Evolutionary conservation across 1,140 invertebrate species (phyloP).

Genomic region (Drosophila orena): DNA sequence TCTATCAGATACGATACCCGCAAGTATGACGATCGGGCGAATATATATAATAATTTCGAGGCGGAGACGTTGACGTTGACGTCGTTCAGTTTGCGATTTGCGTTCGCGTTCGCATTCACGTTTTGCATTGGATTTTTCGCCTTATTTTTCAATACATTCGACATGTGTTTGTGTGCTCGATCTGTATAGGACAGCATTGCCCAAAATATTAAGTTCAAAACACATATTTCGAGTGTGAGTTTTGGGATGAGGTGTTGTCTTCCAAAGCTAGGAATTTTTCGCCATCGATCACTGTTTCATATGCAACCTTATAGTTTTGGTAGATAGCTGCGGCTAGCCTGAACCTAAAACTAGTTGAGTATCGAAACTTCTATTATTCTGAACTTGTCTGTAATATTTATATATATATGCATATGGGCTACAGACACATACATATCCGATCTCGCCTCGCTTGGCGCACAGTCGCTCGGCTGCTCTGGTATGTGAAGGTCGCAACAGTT

Average conservation of each 20-base stretch:
- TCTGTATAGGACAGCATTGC: constrained; percentile 8
- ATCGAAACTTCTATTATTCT: neutral
- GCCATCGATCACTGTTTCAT: no score
- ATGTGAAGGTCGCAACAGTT: constrained; percentile 85
- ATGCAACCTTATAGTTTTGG: neutral
- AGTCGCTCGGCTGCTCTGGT: constrained; percentile 82
- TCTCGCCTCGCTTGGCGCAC: constrained; percentile 55
- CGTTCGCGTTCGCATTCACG: constrained; percentile 73
- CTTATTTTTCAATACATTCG: constrained; percentile 78
- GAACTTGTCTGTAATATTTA: constrained; percentile 6
- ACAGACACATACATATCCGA: constrained; percentile 1
- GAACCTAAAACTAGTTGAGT: no score
- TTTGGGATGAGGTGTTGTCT: no score
- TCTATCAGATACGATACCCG: constrained; percentile 64
- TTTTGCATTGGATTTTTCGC: constrained; percentile 77
- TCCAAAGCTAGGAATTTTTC: no score
- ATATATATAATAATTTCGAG: constrained; percentile 39
- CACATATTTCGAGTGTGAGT: no score
- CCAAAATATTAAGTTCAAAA: neutral
- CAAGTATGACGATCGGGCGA: constrained; percentile 33
- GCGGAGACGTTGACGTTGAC: constrained; percentile 75
- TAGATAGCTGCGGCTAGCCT: no score
- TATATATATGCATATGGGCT: neutral
- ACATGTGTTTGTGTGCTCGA: constrained; percentile 28
- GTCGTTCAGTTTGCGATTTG: constrained; percentile 50